Evolutionary conservation across 1,140 invertebrate species (phyloP).

Genomic region (Meloidogyne chitwoodi): DNA sequence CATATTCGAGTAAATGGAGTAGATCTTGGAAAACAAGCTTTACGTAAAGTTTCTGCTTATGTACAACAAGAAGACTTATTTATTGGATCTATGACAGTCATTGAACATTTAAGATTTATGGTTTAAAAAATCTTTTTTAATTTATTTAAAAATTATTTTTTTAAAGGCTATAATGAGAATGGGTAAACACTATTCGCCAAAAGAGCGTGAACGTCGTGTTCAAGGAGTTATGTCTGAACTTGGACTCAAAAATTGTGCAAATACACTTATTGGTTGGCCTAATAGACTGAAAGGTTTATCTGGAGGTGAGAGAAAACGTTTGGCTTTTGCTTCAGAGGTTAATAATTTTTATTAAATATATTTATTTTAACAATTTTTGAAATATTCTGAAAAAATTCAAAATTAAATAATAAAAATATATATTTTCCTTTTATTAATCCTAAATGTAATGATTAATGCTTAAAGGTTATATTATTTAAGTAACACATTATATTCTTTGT

Average conservation of each 20-base stretch:
- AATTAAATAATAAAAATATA: too few species aligned
- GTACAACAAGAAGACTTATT: slow-evolving; percentile 94
- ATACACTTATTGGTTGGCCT: slow-evolving; percentile 78
- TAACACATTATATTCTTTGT: too few species aligned
- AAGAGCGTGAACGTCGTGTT: slow-evolving; percentile 76
- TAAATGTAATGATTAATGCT: too few species aligned
- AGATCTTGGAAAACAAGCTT: slow-evolving; percentile 16
- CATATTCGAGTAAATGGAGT: slow-evolving; percentile 55
- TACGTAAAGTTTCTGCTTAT: slow-evolving; percentile 75
- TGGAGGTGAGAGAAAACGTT: slow-evolving; percentile 84
- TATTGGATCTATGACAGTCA: slow-evolving; percentile 82
- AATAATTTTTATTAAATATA: background rate
- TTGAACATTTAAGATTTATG: slow-evolving; percentile 85
- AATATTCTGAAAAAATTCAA: too few species aligned
- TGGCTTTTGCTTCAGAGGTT: slow-evolving; percentile 92
- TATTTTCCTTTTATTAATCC: too few species aligned
- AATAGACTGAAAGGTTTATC: slow-evolving; percentile 84
- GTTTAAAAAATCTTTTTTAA: slow-evolving; percentile 52
- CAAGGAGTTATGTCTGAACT: slow-evolving; percentile 80
- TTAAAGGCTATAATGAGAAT: slow-evolving; percentile 69
- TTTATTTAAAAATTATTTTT: background rate
- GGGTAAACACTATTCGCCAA: slow-evolving; percentile 74
- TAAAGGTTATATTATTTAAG: too few species aligned
- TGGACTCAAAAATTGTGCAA: slow-evolving; percentile 61
- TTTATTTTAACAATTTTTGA: too few species aligned